A percentile compares a stretch with the other conserved stretches of the same genome.
Evolutionary conservation across 2,888 invertebrate genomes (phyloP).

Genomic region (Tethea ocularis): DNA sequence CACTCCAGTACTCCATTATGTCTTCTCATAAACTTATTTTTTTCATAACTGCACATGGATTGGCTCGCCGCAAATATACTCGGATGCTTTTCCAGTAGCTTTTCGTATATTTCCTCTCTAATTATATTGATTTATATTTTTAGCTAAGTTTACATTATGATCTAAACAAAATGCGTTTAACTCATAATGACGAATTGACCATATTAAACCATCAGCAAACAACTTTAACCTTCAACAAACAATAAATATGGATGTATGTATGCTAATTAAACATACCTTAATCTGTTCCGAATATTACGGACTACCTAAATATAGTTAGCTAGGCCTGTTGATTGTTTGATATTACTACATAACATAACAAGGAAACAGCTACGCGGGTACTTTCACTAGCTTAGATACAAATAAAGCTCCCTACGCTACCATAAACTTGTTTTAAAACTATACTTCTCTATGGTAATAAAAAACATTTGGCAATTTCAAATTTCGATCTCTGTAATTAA

Average conservation of each 20-base stretch:
- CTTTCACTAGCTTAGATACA: neutral
- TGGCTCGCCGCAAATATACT: too few species aligned
- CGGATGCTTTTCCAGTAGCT: too few species aligned
- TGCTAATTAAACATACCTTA: neutral
- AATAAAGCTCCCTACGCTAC: constrained; percentile 1
- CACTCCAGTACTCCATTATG: too few species aligned
- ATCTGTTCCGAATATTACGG: neutral
- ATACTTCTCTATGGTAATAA: neutral
- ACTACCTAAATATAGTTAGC: neutral
- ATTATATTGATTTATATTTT: too few species aligned
- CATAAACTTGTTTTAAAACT: neutral
- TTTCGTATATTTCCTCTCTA: too few species aligned
- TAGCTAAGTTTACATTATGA: too few species aligned
- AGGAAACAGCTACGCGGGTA: neutral
- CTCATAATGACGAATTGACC: neutral
- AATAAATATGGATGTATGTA: neutral
- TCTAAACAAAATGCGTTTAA: neutral
- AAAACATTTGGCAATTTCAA: neutral
- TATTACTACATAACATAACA: constrained; percentile 1
- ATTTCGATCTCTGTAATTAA: neutral
- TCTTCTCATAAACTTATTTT: too few species aligned
- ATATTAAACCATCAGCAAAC: neutral
- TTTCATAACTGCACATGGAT: too few species aligned
- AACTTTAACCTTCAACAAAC: neutral
- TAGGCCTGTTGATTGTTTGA: neutral